Evolutionary conservation across 2,888 invertebrate genomes (phyloP), one percentile per base, ranked within the genome.

Genomic region (Emmelina monodactyla): DNA sequence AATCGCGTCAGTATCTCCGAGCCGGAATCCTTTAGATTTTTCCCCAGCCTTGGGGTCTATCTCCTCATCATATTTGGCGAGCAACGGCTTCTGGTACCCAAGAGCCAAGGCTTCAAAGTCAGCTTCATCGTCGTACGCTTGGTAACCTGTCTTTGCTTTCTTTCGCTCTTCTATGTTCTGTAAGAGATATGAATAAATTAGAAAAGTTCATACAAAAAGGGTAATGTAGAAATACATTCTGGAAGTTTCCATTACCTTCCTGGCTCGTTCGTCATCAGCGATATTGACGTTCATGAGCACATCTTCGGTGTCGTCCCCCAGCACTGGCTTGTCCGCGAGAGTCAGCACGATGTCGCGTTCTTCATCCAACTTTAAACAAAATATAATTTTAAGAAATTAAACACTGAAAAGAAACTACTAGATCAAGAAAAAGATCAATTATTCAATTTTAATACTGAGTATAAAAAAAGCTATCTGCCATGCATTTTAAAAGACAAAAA

Each of bases 21-120:
- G 85, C 35, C 85, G 75, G 72, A 97, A 97, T 19, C 83, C 83
- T 36, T 82, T 82, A 14, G 83, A 82, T 47, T 82, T 84, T 35
- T 79, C 83, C 1, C n/a, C 25, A n/a, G 4, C 6, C n/a, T 25
- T 25, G n/a, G 25, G 25, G 34, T 89, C 87, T 37, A 96, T 89
- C 69, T 96, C 96, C 55, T 96, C 96, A 63, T 98, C 96, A 62
- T 99, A 98, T 76, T 99, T 96, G 48, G 88, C 82, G 14, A 99
- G 83, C 32, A 99, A 78, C 9, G 85, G 83, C 51, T 86, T 85
- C 45, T 83, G 81, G 43, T 70, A 73, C 2, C 86, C 84, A 39
- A 87, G 82, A 3, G 88, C 86, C 38, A 83, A 83, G 36, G 88
- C 86, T 53, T 89, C 88, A 40, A 86, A 79, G 46, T 88, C 86